Evolutionary conservation across 2,888 invertebrate genomes (phyloP), one percentile per base, ranked within the genome.

Genomic region (Slavum lentiscoides): DNA sequence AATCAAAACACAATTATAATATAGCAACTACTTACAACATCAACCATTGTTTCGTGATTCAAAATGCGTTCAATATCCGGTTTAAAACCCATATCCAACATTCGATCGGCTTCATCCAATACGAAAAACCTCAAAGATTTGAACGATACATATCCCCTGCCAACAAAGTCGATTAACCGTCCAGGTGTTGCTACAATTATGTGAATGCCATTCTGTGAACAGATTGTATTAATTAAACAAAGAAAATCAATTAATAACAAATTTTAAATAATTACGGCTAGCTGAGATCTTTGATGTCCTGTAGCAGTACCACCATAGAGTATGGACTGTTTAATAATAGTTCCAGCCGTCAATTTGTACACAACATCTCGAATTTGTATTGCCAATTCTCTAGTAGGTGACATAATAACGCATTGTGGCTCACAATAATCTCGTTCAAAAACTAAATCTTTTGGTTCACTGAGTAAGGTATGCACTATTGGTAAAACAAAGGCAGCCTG

Each of bases 401-500:
- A 91, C 0, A 98, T 89, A 76, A 98, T 91, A 0, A 99, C 85
- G 0, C 92, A 95, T 85, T 93, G 92, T 0, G 98, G 98, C 84
- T 92, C 91, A 72, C 91, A 91, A 82, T 80, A 80, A 30, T 80
- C 66, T 15, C 72, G 19, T n/a, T 72, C 80, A 66, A n/a, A 80
- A 23, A 88, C 85, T 0, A 91, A 85, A 30, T 91, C 90, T 0
- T 86, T 85, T 1, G 88, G 87, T 11, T 90, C 89, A 76, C 89
- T 89, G 39, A 95, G 85, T 8, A 96, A 86, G 0, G 87, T 88
- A 84, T 94, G 90, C 59, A 98, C 90, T 5, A 98, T 95, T 0
- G 98, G 98, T 59, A 98, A 86, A 37, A 98, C 86, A 85, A 96
- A 98, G 0, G 98, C 97, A 0, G 97, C 97, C 92, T 92, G 86